Conservation (phyloP, 2,113 vertebrate genomes). For the Coptodon rendalli region DNA sequence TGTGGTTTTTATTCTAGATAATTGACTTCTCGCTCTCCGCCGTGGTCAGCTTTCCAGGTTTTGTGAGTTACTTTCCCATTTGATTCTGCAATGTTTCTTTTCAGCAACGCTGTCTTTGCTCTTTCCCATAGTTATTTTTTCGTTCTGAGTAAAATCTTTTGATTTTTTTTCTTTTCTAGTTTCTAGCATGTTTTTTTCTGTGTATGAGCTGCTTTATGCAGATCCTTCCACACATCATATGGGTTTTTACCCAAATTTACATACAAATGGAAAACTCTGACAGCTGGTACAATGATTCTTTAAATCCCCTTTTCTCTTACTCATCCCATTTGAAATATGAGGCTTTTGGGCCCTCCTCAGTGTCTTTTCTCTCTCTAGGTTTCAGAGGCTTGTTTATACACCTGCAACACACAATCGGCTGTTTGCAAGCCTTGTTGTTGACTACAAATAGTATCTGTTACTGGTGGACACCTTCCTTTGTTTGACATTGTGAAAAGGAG, state of each 20-base stretch:
- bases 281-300: neutral
- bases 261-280: constrained; percentile 40
- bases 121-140: neutral
- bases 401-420: neutral
- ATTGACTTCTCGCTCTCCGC: neutral
- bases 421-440: neutral
- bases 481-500: neutral
- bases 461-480: neutral
- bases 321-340: constrained; percentile 8
- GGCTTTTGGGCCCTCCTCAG: neutral
- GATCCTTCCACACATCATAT: neutral
- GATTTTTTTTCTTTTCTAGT: neutral
- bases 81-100: neutral
- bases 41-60: neutral
- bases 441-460: neutral
- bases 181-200: neutral
- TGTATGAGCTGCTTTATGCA: constrained; percentile 3
- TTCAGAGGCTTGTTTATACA: neutral
- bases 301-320: neutral
- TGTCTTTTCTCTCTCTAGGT: neutral
- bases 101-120: neutral
- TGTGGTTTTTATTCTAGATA: neutral
- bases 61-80: neutral
- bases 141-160: neutral
- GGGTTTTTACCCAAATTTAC: constrained; percentile 22